These are phyloP conservation scores for Pyrochroa serraticornis DNA, from an alignment of 2,888 invertebrate species.

Conservation along the genomic window DNA sequence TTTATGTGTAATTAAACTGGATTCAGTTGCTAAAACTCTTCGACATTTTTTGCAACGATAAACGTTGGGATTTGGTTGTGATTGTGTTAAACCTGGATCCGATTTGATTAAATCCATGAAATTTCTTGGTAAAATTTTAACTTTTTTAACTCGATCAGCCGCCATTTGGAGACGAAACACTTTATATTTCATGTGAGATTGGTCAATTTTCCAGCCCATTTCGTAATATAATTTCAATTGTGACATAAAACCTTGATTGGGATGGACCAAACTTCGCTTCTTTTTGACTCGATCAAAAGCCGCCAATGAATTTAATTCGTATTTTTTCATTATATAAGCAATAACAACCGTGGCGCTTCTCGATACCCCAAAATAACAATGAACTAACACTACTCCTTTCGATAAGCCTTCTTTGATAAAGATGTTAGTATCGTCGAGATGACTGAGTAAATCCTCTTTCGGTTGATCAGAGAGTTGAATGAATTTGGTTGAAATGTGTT, in stretches of 20 bases:
- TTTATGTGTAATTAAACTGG: conserved; percentile 77
- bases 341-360: conserved; percentile 87
- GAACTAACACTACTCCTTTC: conserved; percentile 78
- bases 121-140: conserved; percentile 80
- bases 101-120: conserved; percentile 78
- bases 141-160: conserved; percentile 80
- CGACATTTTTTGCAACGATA: conserved; percentile 84
- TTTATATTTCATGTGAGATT: conserved; percentile 73
- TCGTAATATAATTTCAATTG: conserved; percentile 80
- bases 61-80: conserved; percentile 79
- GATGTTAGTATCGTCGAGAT: conserved; percentile 76
- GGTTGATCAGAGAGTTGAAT: conserved; percentile 85
- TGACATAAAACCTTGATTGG: conserved; percentile 80
- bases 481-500: conserved; percentile 73
- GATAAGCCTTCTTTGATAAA: conserved; percentile 75
- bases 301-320: conserved; percentile 72
- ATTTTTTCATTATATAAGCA: conserved; percentile 87
- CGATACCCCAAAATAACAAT: conserved; percentile 92
- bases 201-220: conserved; percentile 77
- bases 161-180: conserved; percentile 78
- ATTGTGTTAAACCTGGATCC: conserved; percentile 76
- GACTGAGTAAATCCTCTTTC: conserved; percentile 81
- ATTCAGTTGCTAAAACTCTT: conserved; percentile 80
- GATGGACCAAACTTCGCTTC: conserved; percentile 75
- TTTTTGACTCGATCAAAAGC: conserved; percentile 73